These are phyloP conservation scores for Enteromius unitaeniatus DNA, from an alignment of 2,797 vertebrate genomes.

Conservation along the genomic window DNA sequence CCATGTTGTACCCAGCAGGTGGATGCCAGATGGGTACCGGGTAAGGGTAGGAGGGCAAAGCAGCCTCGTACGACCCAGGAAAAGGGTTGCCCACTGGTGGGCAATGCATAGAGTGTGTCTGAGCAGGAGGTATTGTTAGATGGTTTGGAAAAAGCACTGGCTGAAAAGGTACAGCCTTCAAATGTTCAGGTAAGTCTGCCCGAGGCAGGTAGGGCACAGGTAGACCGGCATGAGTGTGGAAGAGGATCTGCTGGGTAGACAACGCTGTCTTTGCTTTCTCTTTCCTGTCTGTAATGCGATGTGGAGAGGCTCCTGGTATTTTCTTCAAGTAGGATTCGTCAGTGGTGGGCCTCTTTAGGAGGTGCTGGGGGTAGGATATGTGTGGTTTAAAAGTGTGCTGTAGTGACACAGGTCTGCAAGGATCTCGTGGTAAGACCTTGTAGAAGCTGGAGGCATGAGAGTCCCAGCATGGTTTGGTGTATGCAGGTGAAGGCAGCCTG, in stretches of 20 bases:
- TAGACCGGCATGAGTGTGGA: constrained; percentile 63
- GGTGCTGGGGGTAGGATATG: constrained; percentile 36
- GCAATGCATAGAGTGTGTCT: constrained; percentile 71
- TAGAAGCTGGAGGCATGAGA: constrained; percentile 74
- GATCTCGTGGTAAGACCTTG: constrained; percentile 74
- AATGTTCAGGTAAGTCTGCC: constrained; percentile 68
- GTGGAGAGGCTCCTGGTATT: constrained; percentile 64
- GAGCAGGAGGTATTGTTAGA: constrained; percentile 76
- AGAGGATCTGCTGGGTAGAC: constrained; percentile 67
- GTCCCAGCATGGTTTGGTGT: constrained; percentile 75
- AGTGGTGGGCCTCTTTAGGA: constrained; percentile 64
- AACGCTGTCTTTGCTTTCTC: constrained; percentile 69
- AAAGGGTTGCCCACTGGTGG: constrained; percentile 70
- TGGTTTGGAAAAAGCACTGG: constrained; percentile 80
- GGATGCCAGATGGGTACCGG: constrained; percentile 75
- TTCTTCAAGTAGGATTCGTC: constrained; percentile 71
- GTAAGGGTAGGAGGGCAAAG: constrained; percentile 76
- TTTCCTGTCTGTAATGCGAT: constrained; percentile 70
- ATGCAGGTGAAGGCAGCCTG: constrained; percentile 37
- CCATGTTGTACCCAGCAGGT: constrained; percentile 70
- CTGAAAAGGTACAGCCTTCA: constrained; percentile 70
- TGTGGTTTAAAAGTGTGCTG: constrained; percentile 63
- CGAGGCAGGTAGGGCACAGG: constrained; percentile 59
- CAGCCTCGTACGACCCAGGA: constrained; percentile 71
- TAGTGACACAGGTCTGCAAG: constrained; percentile 70